phyloP scores from a whole-genome alignment of 2,797 vertebrate genomes.

The Rhinoraja longicauda region DNA sequence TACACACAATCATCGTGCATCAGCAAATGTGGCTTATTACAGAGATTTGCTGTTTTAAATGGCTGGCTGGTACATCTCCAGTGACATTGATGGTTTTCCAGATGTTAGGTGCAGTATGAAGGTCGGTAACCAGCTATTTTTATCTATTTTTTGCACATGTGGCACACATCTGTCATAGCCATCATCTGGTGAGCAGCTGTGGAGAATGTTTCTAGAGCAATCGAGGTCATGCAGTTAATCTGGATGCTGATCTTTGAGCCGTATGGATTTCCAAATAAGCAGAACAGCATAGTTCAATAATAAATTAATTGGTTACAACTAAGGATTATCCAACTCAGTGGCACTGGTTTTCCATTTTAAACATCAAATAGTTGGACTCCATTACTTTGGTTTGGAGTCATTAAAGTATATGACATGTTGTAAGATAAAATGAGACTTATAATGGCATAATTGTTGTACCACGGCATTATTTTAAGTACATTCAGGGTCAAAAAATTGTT shows the following conservation, averaged over 20 bases:
- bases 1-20: not conserved
- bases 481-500: not conserved
- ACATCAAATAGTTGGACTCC: not conserved
- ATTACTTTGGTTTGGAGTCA: not conserved
- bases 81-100: not conserved
- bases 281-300: not conserved
- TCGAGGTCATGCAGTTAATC: not conserved
- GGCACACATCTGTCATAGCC: not conserved
- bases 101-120: not conserved
- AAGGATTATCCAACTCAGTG: not conserved
- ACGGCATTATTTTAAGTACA: not conserved
- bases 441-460: too few species aligned
- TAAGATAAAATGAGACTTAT: not conserved
- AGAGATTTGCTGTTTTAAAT: not conserved
- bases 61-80: not conserved
- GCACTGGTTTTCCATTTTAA: not conserved
- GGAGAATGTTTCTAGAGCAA: not conserved
- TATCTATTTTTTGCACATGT: not conserved
- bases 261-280: conserved; percentile 19
- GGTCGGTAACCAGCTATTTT: not conserved
- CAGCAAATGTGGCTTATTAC: not conserved
- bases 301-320: conserved; percentile 17
- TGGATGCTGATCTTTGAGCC: not conserved
- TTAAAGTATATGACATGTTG: not conserved
- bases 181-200: not conserved